phyloP scores from a whole-genome alignment of 1,140 invertebrate species.

The Eueides isabella region DNA sequence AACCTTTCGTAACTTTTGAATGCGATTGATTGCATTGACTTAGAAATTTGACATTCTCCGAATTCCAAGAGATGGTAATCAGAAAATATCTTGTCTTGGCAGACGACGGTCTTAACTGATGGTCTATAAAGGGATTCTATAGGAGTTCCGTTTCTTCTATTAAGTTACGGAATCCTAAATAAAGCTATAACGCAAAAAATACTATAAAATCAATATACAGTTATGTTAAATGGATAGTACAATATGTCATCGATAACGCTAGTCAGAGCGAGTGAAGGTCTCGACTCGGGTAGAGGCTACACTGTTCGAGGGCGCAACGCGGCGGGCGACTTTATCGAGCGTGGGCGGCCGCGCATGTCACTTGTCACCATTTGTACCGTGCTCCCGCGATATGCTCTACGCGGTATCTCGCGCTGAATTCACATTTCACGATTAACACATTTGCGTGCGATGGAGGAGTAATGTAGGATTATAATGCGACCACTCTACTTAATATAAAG shows the following conservation, averaged over 20 bases:
- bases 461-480: constrained; percentile 56
- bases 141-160: too few species aligned
- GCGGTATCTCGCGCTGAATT: constrained; percentile 49
- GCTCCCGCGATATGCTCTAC: constrained; percentile 57
- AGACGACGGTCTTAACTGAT: too few species aligned
- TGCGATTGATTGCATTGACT: too few species aligned
- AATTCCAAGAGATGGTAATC: too few species aligned
- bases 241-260: not conserved
- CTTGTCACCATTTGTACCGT: constrained; percentile 38
- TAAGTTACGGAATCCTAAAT: too few species aligned
- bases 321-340: constrained; percentile 66
- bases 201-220: not conserved
- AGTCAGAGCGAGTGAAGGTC: not conserved
- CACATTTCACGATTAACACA: constrained; percentile 46
- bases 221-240: not conserved
- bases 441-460: constrained; percentile 50
- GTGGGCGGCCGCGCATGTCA: constrained; percentile 74
- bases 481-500: constrained; percentile 51
- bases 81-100: too few species aligned
- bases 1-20: too few species aligned
- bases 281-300: not conserved
- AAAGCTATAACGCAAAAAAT: not conserved
- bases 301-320: constrained; percentile 34
- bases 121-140: too few species aligned
- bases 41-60: too few species aligned